Evolutionary conservation across 1,140 invertebrate genomes (phyloP), one percentile per base, ranked within the genome.

Genomic region (Pogonognathellus flavescens): DNA sequence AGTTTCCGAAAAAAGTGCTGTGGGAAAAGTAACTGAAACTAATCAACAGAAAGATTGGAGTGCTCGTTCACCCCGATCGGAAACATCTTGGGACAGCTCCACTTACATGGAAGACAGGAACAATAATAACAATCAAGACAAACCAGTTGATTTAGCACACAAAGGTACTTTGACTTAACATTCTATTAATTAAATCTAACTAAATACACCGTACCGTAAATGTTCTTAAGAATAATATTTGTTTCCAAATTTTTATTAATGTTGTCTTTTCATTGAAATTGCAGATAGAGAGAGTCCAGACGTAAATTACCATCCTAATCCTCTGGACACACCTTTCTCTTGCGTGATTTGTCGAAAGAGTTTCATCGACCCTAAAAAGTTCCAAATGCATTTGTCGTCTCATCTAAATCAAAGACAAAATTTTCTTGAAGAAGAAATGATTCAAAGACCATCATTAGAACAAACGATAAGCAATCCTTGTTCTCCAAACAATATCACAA

Each of bases 91-190:
- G 70, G 88, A 49, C 85, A 86, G 60, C 89, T 89, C 81, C 1
- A 41, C 31, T 87, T 89, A 70, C 86, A 88, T n/a, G 86, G 89
- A 82, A 85, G 82, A 82, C 25, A 82, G 87, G 25, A 89, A 87
- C 52, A 88, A 86, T 57, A 88, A 86, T 57, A 89, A 88, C 85
- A 88, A 82, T 49, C 72, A 88, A 52, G 84, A 88, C 18, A 87
- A 87, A 55, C 88, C 88, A 53, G 87, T 86, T 25, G 84, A 85
- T 59, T 83, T 86, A 13, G 85, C 80, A 7, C 87, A 85, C 31
- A 85, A 85, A 80, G 81, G 82, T 80, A 80, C 18, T 14, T 11
- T 62, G 10, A n/a, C n/a, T n/a, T n/a, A 2, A 25, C 22, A 66
- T 14, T 31, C 4, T 13, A n/a, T n/a, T n/a, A n/a, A n/a, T n/a